Evolutionary conservation across 2,113 vertebrate species (phyloP), one percentile per base, ranked within the genome.

Genomic region (Neofelis nebulosa): DNA sequence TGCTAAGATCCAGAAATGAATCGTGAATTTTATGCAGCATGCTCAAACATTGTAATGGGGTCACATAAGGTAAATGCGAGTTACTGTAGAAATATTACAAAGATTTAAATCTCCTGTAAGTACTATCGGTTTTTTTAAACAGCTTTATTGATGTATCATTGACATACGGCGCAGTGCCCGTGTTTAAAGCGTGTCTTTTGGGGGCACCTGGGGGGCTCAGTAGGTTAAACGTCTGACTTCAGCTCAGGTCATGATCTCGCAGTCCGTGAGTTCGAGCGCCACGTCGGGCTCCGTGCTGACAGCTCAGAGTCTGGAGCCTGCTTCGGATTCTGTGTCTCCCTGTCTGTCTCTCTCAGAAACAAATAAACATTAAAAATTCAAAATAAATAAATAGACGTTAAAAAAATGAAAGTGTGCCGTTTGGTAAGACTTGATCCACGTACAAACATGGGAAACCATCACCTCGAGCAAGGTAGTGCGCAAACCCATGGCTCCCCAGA

Each of bases 61-160:
- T 86, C 73, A 66, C 8, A 16, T 73, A 52, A 23, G 27, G 52
- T 50, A 71, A 78, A 84, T 50, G 25, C 83, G 8, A 82, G 65
- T 81, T 55, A 16, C 66, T 50, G 29, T 45, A 41, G 55, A 93
- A 61, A 50, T 61, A 63, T 7, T 85, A 79, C 11, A 92, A 12
- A 89, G 50, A 61, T 45, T 87, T 93, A 41, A 61, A 50, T 91
- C 66, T 45, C 29, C n/a, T 68, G 21, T 36, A 61, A 19, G 78
- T 36, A 23, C 29, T 61, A 36, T 7, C 12, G 10, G 36, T 48
- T 81, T 83, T 65, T 61, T 6, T 45, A 45, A 83, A 45, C 55
- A 71, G 29, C 25, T 45, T 61, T 92, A 52, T 76, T 57, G 74
- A 76, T 31, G 7, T 76, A 38, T 66, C 74, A 69, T 41, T 21